Evolutionary conservation across 2,797 vertebrate genomes (phyloP), one percentile per base, ranked within the genome.

Genomic region (Poeciliopsis turneri): DNA sequence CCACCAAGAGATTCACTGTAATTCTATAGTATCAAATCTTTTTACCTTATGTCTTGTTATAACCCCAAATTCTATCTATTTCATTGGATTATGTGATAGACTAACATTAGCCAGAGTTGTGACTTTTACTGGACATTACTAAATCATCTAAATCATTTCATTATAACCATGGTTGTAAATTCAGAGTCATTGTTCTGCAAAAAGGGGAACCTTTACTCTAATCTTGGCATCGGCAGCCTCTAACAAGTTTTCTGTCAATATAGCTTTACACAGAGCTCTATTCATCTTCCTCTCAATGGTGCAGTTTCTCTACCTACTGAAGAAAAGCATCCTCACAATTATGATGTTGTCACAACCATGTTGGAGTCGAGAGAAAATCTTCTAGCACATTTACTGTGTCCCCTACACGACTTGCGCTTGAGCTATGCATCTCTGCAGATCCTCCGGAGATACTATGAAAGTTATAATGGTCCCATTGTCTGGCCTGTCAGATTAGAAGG

Each of bases 1-100:
- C 13, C 33, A 76, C 76, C n/a, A 41, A 80, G 51, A 61, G 75
- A 78, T 87, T 76, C 57, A 12, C 20, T 72, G 45, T 6, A 28
- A 28, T 6, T 16, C 25, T 28, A 28, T 25, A 11, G 2, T 5
- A n/a, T 70, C 3, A 16, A 70, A 28, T 15, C 5, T 28, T 45
- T 70, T 70, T n/a, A 16, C 25, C 43, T 25, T 15, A 3, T n/a
- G 7, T 28, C 41, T 69, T 43, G 39, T 15, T 15, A n/a, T 2
- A n/a, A 69, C 39, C 20, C 11, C 64, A 68, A 68, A 68, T 36
- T 68, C 36, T 39, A 41, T 25, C 5, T 7, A 11, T 13, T 41
- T 68, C 1, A 39, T 23, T 68, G 33, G 36, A 12, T 68, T 68
- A 41, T 41, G 36, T 41, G 23, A 25, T 1, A 41, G 36, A 36